Evolutionary conservation across 2,888 invertebrate genomes (phyloP).

Genomic region (Ophion costatus): DNA sequence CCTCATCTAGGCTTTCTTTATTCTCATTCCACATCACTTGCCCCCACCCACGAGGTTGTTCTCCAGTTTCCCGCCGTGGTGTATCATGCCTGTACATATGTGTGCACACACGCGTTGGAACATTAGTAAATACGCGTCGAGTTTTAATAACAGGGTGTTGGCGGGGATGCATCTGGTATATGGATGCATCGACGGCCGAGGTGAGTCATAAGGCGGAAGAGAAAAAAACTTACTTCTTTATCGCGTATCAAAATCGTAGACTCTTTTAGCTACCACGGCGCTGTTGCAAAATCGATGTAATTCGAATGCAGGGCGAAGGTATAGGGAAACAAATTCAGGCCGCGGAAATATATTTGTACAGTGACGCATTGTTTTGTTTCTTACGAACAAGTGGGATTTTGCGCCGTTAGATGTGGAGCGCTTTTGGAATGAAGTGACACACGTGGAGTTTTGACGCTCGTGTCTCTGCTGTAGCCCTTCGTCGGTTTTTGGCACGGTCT

Average conservation of each 20-base stretch:
- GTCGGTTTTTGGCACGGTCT: too few species aligned
- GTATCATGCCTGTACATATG: background rate
- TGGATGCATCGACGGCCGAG: background rate
- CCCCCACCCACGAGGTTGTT: slow-evolving; percentile 13
- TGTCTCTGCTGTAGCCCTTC: too few species aligned
- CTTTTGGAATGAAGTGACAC: too few species aligned
- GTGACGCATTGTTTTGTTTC: too few species aligned
- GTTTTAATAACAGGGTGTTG: slow-evolving; percentile 24
- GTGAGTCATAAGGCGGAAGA: background rate
- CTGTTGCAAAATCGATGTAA: too few species aligned
- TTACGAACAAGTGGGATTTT: too few species aligned
- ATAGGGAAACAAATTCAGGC: too few species aligned
- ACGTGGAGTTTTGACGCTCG: too few species aligned
- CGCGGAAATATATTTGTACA: too few species aligned
- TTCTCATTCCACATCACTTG: slow-evolving; percentile 53
- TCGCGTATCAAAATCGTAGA: background rate
- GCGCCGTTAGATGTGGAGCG: too few species aligned
- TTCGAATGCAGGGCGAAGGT: too few species aligned
- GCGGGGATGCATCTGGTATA: slow-evolving; percentile 8
- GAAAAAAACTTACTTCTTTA: background rate
- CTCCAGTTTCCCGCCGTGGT: slow-evolving; percentile 23
- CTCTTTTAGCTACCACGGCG: too few species aligned
- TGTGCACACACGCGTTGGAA: background rate
- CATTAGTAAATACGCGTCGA: slow-evolving; percentile 1
- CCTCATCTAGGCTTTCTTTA: slow-evolving; percentile 43